phyloP scores from a whole-genome alignment of 2,888 invertebrate genomes.

The Netelia fuscicornis region DNA sequence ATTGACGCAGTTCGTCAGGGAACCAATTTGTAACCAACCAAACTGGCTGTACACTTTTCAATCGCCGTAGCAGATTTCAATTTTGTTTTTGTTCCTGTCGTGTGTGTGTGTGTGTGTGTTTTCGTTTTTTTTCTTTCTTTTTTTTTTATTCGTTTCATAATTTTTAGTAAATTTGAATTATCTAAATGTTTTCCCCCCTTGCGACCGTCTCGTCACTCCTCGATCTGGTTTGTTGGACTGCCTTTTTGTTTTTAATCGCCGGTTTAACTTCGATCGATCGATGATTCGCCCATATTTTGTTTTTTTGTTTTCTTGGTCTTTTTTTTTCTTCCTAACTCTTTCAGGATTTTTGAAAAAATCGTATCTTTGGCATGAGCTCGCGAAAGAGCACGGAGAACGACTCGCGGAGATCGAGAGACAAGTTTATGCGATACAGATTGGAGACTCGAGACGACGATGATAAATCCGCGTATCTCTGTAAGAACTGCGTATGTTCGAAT shows the following conservation, averaged over 20 bases:
- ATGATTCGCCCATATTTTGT: not conserved
- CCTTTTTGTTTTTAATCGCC: conserved; percentile 1
- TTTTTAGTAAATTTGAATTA: conserved; percentile 43
- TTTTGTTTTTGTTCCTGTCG: not conserved
- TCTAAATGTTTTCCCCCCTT: conserved; percentile 28
- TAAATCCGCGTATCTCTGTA: not conserved
- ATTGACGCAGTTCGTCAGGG: conserved; percentile 49
- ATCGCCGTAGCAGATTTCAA: conserved; percentile 63
- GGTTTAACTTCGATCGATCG: not conserved
- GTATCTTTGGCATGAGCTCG: conserved; percentile 33
- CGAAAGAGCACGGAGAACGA: not conserved
- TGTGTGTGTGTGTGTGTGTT: not conserved
- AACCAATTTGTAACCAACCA: conserved; percentile 64
- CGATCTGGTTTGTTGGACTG: not conserved
- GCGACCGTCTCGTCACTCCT: conserved; percentile 40
- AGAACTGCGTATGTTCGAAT: too few species aligned
- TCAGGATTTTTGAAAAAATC: conserved; percentile 15
- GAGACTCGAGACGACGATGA: too few species aligned
- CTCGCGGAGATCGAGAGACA: not conserved
- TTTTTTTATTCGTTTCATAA: not conserved
- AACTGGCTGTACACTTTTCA: conserved; percentile 70
- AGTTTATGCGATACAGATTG: too few species aligned
- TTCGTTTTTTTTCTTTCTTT: not conserved
- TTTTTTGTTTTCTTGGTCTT: not conserved
- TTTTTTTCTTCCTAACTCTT: not conserved